phyloP scores from a whole-genome alignment of 2,888 invertebrate species.

The Anagyrus pseudococci region DNA sequence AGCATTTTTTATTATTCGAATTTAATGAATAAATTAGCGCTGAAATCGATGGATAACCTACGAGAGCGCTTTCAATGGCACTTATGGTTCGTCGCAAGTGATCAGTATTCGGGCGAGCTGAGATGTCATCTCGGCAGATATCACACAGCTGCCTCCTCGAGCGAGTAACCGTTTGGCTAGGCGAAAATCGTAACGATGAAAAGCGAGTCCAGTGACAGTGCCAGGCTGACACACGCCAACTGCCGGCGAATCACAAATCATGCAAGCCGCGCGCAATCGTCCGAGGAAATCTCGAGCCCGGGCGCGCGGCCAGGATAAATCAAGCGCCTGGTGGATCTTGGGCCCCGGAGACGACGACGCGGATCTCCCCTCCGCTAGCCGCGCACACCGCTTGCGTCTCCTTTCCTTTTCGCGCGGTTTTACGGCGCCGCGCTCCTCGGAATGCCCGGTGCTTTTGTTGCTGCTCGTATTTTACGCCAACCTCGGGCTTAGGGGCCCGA shows the following conservation, averaged over 20 bases:
- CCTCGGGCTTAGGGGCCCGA: neutral
- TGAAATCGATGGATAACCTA: constrained; percentile 9
- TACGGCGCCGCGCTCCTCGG: neutral
- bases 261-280: neutral
- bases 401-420: neutral
- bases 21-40: constrained; percentile 16
- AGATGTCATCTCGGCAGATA: no score
- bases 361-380: no score
- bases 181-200: no score
- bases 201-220: neutral
- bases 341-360: no score
- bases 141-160: no score
- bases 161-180: no score
- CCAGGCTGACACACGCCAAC: neutral
- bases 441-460: neutral
- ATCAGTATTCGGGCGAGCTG: no score
- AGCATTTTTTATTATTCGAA: neutral
- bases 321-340: no score
- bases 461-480: neutral
- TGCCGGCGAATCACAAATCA: neutral
- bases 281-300: neutral
- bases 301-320: constrained; percentile 17
- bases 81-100: neutral
- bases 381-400: neutral
- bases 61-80: neutral